Conservation (phyloP, 2,888 invertebrate genomes). For the Diloba caeruleocephala region DNA sequence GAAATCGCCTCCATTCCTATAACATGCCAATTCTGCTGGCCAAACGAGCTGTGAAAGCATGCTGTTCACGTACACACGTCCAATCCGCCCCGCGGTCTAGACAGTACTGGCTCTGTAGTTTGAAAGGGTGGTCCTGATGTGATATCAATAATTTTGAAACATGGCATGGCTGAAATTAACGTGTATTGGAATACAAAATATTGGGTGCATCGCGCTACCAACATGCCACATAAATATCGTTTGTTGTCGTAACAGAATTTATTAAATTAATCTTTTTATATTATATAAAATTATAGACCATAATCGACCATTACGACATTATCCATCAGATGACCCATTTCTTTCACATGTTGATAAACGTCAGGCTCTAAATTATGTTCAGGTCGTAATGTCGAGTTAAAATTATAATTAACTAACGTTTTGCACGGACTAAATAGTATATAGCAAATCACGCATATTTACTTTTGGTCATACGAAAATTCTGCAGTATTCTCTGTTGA, state of each 20-base stretch:
- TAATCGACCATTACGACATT: conserved; percentile 10
- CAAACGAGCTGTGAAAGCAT: conserved; percentile 72
- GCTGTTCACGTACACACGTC: conserved; percentile 74
- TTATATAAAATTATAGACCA: too few species aligned
- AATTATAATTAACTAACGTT: too few species aligned
- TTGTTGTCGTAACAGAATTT: too few species aligned
- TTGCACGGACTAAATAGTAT: too few species aligned
- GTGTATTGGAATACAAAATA: conserved; percentile 30
- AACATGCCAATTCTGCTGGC: conserved; percentile 69
- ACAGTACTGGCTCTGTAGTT: conserved; percentile 54
- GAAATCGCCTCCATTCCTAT: conserved; percentile 68
- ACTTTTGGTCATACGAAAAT: conserved; percentile 29
- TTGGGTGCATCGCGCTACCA: not conserved
- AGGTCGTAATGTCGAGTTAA: too few species aligned
- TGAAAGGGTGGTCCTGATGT: conserved; percentile 53
- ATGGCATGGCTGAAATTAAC: conserved; percentile 19
- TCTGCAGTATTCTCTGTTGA: conserved; percentile 45
- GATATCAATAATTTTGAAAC: conserved; percentile 55
- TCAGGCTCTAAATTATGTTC: too few species aligned
- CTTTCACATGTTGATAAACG: too few species aligned
- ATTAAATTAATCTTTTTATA: too few species aligned
- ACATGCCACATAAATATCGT: too few species aligned
- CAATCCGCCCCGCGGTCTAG: conserved; percentile 57
- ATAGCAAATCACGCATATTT: conserved; percentile 38
- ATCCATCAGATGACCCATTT: conserved; percentile 23